Percentiles rank a stretch among this genome's conserved stretches.
phyloP scores from a whole-genome alignment of 1,140 invertebrate genomes.

The Caerostris extrusa region DNA sequence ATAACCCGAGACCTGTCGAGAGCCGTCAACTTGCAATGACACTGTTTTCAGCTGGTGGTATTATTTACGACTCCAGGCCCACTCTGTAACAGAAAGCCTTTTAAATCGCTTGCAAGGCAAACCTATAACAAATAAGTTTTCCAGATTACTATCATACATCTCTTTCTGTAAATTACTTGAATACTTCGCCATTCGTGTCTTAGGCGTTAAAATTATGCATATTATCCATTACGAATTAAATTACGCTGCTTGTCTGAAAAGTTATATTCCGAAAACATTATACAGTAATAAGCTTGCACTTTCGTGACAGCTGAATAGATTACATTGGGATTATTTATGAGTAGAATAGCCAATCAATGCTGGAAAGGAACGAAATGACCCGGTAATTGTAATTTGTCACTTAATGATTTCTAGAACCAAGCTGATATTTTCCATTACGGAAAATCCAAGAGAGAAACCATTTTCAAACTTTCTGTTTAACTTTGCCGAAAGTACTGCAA shows the following conservation, averaged over 20 bases:
- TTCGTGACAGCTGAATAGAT: slow-evolving; percentile 58
- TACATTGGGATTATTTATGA: slow-evolving; percentile 47
- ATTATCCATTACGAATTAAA: slow-evolving; percentile 64
- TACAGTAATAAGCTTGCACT: slow-evolving; percentile 31
- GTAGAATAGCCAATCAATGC: slow-evolving; percentile 56
- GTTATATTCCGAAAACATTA: slow-evolving; percentile 62
- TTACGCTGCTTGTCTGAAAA: slow-evolving; percentile 36
- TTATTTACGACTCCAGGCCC: slow-evolving; percentile 16
- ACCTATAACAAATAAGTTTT: slow-evolving; percentile 48
- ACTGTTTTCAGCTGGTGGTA: slow-evolving; percentile 26
- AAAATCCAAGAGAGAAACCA: slow-evolving; percentile 33
- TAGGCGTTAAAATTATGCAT: slow-evolving; percentile 33
- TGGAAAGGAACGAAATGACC: slow-evolving; percentile 32
- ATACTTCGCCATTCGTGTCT: slow-evolving; percentile 1
- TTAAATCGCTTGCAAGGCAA: slow-evolving; percentile 14
- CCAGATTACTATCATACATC: slow-evolving; percentile 16
- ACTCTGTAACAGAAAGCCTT: slow-evolving; percentile 40
- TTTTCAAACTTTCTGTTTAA: slow-evolving; percentile 48
- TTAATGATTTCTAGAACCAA: slow-evolving; percentile 57
- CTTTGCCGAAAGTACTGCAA: slow-evolving; percentile 34
- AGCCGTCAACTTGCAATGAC: slow-evolving; percentile 16
- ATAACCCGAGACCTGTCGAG: not conserved
- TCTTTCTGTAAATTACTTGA: slow-evolving; percentile 37
- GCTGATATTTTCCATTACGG: slow-evolving; percentile 66
- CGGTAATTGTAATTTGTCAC: slow-evolving; percentile 68